Percentiles rank a stretch among this genome's conserved stretches.
phyloP scores from a whole-genome alignment of 2,888 invertebrate genomes.

The Spilosoma lubricipeda region DNA sequence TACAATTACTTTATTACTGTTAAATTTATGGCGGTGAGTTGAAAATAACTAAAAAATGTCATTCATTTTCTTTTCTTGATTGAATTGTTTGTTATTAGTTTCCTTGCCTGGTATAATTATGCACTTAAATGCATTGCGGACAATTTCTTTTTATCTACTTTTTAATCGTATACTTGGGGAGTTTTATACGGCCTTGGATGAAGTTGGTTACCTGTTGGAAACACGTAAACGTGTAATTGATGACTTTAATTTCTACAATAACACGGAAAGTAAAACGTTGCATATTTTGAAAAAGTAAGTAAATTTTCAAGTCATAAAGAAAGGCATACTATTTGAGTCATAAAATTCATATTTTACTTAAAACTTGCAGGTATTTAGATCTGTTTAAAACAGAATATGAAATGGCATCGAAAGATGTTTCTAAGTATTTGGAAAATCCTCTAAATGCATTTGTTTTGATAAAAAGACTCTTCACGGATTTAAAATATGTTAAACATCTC shows the following conservation, averaged over 20 bases:
- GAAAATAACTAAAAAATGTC: not conserved
- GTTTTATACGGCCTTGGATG: not conserved
- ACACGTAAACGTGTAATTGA: constrained; percentile 7
- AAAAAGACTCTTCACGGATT: constrained; percentile 6
- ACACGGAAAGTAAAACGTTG: not conserved
- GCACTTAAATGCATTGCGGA: not conserved
- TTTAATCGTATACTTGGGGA: not conserved
- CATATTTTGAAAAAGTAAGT: too few species aligned
- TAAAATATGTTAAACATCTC: constrained; percentile 1
- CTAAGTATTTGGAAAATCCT: constrained; percentile 3
- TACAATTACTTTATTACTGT: not conserved
- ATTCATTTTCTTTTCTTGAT: not conserved
- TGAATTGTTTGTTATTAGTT: not conserved
- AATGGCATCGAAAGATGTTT: constrained; percentile 71
- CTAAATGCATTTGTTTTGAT: constrained; percentile 8
- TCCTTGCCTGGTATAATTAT: not conserved
- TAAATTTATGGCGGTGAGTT: not conserved
- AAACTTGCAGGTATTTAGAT: constrained; percentile 6
- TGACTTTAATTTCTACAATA: not conserved
- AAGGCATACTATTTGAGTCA: not conserved
- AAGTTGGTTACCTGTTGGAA: constrained; percentile 1
- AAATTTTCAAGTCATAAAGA: too few species aligned
- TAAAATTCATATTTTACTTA: not conserved
- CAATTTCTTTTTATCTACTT: not conserved
- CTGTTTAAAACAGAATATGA: constrained; percentile 11